These are phyloP conservation scores for Drosophila mettleri DNA, from an alignment of 2,888 invertebrate species.

Conservation along the genomic window DNA sequence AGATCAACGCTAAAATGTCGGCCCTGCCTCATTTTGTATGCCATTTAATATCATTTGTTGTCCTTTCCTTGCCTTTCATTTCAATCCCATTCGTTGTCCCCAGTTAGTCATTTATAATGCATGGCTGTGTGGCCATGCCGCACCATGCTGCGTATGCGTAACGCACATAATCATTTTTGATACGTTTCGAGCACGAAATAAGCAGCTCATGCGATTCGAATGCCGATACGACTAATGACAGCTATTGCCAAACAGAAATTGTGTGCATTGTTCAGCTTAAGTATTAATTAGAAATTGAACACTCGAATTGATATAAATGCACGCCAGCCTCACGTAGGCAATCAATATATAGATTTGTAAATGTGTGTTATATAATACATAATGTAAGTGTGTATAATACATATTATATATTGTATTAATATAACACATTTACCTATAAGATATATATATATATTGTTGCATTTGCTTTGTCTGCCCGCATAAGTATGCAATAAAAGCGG, in stretches of 20 bases:
- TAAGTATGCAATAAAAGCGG: slow-evolving; percentile 1
- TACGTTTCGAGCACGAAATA: slow-evolving; percentile 2
- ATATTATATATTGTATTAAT: background rate
- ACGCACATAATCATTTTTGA: slow-evolving; percentile 33
- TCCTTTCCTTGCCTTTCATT: slow-evolving; percentile 34
- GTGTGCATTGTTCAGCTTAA: background rate
- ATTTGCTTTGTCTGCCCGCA: background rate
- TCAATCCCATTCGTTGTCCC: slow-evolving; percentile 36
- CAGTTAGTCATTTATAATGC: slow-evolving; percentile 62
- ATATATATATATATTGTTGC: background rate
- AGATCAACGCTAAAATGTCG: slow-evolving; percentile 66
- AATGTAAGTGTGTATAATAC: background rate
- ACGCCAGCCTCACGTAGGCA: background rate
- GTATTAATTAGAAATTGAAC: slow-evolving; percentile 25
- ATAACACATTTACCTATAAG: background rate
- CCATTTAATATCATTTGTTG: slow-evolving; percentile 75
- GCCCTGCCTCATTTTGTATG: slow-evolving; percentile 71
- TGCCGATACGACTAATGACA: slow-evolving; percentile 25
- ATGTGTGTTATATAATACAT: background rate
- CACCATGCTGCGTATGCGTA: slow-evolving; percentile 77
- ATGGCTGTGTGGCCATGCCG: slow-evolving; percentile 25
- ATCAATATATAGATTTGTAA: background rate
- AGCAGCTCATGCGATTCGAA: slow-evolving; percentile 11
- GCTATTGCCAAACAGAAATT: background rate
- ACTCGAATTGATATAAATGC: background rate